Evolutionary conservation across 1,140 invertebrate genomes (phyloP).

Genomic region (Cherax destructor): DNA sequence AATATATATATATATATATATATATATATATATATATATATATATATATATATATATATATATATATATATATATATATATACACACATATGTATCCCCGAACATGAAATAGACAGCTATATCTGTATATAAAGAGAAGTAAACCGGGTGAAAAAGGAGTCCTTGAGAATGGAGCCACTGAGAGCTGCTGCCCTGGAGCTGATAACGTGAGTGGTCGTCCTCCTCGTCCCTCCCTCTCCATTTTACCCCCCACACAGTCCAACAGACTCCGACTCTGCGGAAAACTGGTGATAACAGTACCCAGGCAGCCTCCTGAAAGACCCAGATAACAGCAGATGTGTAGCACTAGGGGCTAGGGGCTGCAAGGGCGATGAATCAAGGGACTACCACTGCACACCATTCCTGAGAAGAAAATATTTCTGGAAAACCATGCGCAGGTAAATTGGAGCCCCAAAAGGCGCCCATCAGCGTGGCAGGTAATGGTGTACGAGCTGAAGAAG

Average conservation of each 20-base stretch:
- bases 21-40: too few relatives aligned
- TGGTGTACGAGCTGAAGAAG: neutral
- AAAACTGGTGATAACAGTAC: neutral
- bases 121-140: neutral
- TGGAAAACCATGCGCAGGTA: neutral
- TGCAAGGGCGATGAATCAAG: neutral
- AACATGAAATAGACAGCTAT: neutral
- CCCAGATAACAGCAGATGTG: neutral
- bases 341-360: neutral
- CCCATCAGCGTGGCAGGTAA: neutral
- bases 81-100: too few relatives aligned
- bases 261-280: neutral
- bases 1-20: too few relatives aligned
- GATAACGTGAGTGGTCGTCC: neutral
- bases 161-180: neutral
- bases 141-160: neutral
- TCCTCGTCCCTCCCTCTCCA: too few relatives aligned
- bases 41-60: too few relatives aligned
- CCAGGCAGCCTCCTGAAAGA: neutral
- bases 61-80: too few relatives aligned
- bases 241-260: neutral
- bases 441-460: neutral
- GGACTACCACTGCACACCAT: neutral
- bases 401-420: neutral
- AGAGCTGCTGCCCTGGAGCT: neutral